phyloP scores from a whole-genome alignment of 2,888 invertebrate species.

The Drosophila anomelani region DNA sequence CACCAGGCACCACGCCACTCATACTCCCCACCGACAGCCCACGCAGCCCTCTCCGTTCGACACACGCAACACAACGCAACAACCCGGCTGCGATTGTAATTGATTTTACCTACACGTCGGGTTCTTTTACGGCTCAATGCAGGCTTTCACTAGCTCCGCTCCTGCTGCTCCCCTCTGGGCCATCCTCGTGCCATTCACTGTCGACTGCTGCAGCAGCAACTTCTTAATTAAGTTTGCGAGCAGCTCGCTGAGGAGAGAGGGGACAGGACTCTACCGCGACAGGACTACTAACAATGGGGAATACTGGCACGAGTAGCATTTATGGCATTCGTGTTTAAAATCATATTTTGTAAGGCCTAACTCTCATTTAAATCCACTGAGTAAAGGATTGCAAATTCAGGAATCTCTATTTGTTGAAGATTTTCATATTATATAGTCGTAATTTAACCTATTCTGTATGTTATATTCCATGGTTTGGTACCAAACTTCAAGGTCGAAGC shows the following conservation, averaged over 20 bases:
- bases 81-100: slow-evolving; percentile 55
- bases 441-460: background rate
- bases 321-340: background rate
- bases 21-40: slow-evolving; percentile 3
- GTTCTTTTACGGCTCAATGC: slow-evolving; percentile 47
- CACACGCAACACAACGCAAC: slow-evolving; percentile 11
- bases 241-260: slow-evolving; percentile 48
- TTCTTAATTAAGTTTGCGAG: slow-evolving; percentile 72
- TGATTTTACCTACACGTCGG: slow-evolving; percentile 58
- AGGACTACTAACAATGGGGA: slow-evolving; percentile 18
- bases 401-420: background rate
- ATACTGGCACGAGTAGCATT: background rate
- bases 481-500: background rate
- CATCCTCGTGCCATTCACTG: slow-evolving; percentile 25
- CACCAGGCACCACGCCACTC: slow-evolving; percentile 25
- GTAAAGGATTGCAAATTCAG: no score
- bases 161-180: background rate
- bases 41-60: background rate
- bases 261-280: slow-evolving; percentile 1
- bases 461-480: background rate
- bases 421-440: background rate
- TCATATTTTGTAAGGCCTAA: background rate
- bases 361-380: background rate
- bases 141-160: slow-evolving; percentile 20
- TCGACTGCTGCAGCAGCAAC: slow-evolving; percentile 56